Conservation (phyloP, 2,888 invertebrate genomes). For the Petrolisthes manimaculis region DNA sequence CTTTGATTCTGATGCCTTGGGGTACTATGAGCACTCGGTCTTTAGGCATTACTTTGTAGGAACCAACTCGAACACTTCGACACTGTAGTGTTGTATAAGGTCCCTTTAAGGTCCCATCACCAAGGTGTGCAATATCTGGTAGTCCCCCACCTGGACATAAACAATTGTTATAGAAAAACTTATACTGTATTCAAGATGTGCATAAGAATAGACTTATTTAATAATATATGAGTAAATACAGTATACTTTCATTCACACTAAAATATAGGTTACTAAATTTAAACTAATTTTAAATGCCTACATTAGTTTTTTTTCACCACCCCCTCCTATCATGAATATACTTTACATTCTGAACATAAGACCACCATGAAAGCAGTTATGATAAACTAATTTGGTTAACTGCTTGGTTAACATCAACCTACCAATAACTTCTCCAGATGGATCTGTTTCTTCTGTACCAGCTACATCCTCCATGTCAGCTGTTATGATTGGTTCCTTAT, state of each 20-base stretch:
- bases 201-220: no score
- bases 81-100: slow-evolving; percentile 76
- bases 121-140: slow-evolving; percentile 72
- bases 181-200: background rate
- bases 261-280: no score
- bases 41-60: slow-evolving; percentile 80
- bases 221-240: no score
- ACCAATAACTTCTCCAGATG: slow-evolving; percentile 45
- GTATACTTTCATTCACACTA: no score
- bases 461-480: slow-evolving; percentile 50
- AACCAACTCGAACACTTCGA: slow-evolving; percentile 86
- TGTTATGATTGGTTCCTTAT: slow-evolving; percentile 65
- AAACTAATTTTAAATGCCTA: no score
- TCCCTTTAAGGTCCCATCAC: slow-evolving; percentile 71
- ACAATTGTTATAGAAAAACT: slow-evolving; percentile 48
- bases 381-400: background rate
- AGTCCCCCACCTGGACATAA: slow-evolving; percentile 73
- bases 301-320: background rate
- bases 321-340: background rate
- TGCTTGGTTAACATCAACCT: slow-evolving; percentile 8
- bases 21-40: slow-evolving; percentile 77
- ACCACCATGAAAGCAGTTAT: background rate
- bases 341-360: background rate
- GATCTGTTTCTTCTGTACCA: slow-evolving; percentile 24
- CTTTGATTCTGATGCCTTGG: slow-evolving; percentile 70